Evolutionary conservation across 2,113 vertebrate genomes (phyloP).

Genomic region (Bucco capensis): DNA sequence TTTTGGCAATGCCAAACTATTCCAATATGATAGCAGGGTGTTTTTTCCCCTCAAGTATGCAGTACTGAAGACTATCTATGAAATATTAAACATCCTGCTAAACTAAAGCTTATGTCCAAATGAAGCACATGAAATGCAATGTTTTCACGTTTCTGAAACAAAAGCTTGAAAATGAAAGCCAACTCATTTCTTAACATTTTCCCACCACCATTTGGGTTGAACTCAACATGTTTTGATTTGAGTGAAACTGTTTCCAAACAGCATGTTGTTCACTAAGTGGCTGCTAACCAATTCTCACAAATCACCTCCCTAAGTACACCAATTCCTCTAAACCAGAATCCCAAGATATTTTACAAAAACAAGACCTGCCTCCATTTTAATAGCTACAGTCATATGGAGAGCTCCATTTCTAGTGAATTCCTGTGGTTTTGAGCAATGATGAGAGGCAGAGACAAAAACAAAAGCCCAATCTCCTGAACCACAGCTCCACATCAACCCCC

Average conservation of each 20-base stretch:
- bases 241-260: background rate
- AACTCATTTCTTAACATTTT: background rate
- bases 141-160: background rate
- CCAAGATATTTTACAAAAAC: background rate
- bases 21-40: background rate
- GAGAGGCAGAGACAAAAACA: background rate
- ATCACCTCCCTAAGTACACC: background rate
- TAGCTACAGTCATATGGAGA: background rate
- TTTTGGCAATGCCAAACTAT: background rate
- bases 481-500: background rate
- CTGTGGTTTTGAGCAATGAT: fast-evolving
- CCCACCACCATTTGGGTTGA: background rate
- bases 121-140: background rate
- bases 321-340: background rate
- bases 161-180: background rate
- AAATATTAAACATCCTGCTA: background rate
- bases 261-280: background rate
- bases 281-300: background rate
- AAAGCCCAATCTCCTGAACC: background rate
- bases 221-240: background rate
- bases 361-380: background rate
- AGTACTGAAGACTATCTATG: background rate
- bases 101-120: background rate
- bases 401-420: background rate
- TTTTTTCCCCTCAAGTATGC: background rate